Evolutionary conservation across 2,888 invertebrate genomes (phyloP).

Genomic region (Morpho helenor): DNA sequence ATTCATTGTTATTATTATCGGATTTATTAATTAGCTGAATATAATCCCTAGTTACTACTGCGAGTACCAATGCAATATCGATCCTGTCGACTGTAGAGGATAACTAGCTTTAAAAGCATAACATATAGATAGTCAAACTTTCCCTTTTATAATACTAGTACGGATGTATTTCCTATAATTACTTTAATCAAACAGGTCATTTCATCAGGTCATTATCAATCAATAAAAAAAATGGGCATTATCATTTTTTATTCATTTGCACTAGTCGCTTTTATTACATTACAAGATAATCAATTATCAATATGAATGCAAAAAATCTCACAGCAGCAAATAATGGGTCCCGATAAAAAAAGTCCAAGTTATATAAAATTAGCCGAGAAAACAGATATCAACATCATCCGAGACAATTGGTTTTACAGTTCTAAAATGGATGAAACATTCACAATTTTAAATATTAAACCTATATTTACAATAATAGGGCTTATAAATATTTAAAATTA

Average conservation of each 20-base stretch:
- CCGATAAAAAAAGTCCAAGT: conserved; percentile 33
- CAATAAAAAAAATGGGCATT: conserved; percentile 33
- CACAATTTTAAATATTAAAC: conserved; percentile 70
- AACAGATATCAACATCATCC: conserved; percentile 27
- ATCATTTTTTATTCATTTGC: conserved; percentile 61
- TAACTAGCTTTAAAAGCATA: too few species aligned
- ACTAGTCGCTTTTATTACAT: conserved; percentile 40
- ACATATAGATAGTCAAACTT: too few species aligned
- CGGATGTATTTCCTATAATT: too few species aligned
- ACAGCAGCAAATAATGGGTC: conserved; percentile 17
- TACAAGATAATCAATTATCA: conserved; percentile 12
- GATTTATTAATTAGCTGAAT: too few species aligned
- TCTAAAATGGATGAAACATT: conserved; percentile 54
- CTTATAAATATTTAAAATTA: conserved; percentile 51
- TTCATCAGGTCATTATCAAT: too few species aligned
- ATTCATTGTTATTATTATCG: too few species aligned
- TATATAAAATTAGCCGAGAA: conserved; percentile 25
- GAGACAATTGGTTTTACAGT: conserved; percentile 19
- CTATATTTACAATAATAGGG: conserved; percentile 72
- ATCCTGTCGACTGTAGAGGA: too few species aligned
- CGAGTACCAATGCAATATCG: too few species aligned
- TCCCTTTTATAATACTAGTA: not conserved
- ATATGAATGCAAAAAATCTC: conserved; percentile 16
- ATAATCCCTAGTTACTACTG: too few species aligned
- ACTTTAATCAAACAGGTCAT: too few species aligned